phyloP scores from a whole-genome alignment of 2,888 invertebrate species.

The Zygothrica quintamaculata region DNA sequence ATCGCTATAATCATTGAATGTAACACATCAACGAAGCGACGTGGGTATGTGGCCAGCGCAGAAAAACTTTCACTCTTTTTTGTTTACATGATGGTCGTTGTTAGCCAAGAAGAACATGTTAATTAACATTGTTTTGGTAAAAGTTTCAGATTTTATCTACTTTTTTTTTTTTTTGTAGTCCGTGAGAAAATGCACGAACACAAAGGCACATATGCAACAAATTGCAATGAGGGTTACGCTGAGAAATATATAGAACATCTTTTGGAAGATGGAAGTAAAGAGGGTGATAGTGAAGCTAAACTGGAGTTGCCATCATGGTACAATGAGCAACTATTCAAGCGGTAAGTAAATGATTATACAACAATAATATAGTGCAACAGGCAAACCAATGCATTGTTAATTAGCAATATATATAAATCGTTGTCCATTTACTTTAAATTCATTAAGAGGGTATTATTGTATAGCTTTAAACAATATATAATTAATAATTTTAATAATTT shows the following conservation, averaged over 20 bases:
- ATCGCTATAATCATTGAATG: neutral
- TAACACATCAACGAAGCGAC: conserved; percentile 1
- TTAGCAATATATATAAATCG: neutral
- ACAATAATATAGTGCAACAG: conserved; percentile 1
- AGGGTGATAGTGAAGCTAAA: conserved; percentile 80
- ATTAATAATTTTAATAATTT: conserved; percentile 1
- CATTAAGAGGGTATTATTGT: no score
- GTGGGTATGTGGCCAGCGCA: conserved; percentile 22
- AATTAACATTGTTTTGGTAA: neutral
- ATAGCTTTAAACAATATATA: no score
- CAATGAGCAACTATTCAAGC: conserved; percentile 88
- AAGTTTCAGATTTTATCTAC: conserved; percentile 19
- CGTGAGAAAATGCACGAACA: conserved; percentile 41
- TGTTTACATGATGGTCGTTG: conserved; percentile 30
- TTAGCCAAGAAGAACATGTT: neutral
- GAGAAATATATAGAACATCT: conserved; percentile 80
- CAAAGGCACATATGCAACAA: conserved; percentile 7
- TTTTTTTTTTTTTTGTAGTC: conserved; percentile 10
- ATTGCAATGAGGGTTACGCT: conserved; percentile 41
- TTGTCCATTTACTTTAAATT: no score
- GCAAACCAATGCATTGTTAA: neutral
- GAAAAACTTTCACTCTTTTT: conserved; percentile 47
- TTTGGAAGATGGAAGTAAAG: conserved; percentile 75
- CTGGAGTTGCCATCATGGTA: conserved; percentile 88
- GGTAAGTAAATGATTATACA: conserved; percentile 86